Evolutionary conservation across 2,888 invertebrate genomes (phyloP).

Genomic region (Aphelenchoides bicaudatus): DNA sequence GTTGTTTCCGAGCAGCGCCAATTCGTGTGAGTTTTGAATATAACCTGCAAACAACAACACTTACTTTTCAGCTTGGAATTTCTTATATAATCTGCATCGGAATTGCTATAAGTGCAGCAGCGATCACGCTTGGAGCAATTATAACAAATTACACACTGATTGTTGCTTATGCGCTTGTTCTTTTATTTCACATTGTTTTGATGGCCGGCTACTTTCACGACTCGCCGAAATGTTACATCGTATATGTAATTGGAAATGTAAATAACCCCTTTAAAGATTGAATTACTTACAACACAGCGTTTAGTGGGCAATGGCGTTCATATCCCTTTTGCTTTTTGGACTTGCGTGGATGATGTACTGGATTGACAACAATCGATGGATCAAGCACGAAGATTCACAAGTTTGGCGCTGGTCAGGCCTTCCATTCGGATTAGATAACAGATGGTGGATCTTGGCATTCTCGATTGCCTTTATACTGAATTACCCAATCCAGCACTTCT

Average conservation of each 20-base stretch:
- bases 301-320: slow-evolving; percentile 12
- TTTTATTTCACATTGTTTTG: neutral
- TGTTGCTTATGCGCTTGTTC: neutral
- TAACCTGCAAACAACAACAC: neutral
- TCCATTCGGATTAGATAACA: neutral
- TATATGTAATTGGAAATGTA: slow-evolving; percentile 10
- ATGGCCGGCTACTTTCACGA: neutral
- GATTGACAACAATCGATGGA: slow-evolving; percentile 11
- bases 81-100: slow-evolving; percentile 2
- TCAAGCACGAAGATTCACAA: neutral
- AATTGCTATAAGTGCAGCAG: neutral
- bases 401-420: neutral
- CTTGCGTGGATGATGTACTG: neutral
- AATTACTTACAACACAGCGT: neutral
- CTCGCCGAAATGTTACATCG: neutral
- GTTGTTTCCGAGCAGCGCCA: neutral
- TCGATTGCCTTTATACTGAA: slow-evolving; percentile 13
- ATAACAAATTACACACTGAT: neutral
- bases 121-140: neutral
- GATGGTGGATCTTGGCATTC: neutral
- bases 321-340: neutral
- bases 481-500: neutral
- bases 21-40: neutral
- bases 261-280: neutral
- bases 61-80: neutral